phyloP scores from a whole-genome alignment of 2,888 invertebrate genomes.

The Drosophila melanocephala region DNA sequence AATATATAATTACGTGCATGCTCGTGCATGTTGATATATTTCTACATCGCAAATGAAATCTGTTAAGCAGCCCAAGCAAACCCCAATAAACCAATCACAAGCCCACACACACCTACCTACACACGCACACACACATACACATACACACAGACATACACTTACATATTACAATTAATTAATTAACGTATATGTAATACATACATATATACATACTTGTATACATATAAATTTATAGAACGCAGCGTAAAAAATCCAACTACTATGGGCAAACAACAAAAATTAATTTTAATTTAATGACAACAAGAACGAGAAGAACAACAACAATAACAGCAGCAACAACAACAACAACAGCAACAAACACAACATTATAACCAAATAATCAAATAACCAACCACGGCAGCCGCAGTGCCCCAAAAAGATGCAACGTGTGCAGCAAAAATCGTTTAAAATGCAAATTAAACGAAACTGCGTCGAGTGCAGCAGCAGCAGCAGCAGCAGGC shows the following conservation, averaged over 20 bases:
- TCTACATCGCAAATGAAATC: slow-evolving; percentile 60
- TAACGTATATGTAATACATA: slow-evolving; percentile 56
- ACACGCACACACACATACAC: slow-evolving; percentile 32
- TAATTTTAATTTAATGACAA: slow-evolving; percentile 76
- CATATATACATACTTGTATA: slow-evolving; percentile 30
- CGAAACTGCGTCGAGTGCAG: slow-evolving; percentile 63
- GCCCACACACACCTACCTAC: slow-evolving; percentile 40
- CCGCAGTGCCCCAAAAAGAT: slow-evolving; percentile 55
- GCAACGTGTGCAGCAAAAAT: slow-evolving; percentile 81
- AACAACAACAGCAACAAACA: slow-evolving; percentile 51
- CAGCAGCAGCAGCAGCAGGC: slow-evolving; percentile 42
- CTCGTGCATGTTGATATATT: slow-evolving; percentile 39
- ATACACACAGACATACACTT: slow-evolving; percentile 38
- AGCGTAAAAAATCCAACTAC: slow-evolving; percentile 33
- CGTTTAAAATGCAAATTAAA: slow-evolving; percentile 81
- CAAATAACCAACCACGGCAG: slow-evolving; percentile 56
- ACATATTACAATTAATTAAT: slow-evolving; percentile 77
- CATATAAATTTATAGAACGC: slow-evolving; percentile 44
- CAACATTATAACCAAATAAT: slow-evolving; percentile 56
- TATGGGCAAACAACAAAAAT: slow-evolving; percentile 59
- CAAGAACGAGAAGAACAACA: slow-evolving; percentile 45
- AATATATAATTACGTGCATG: slow-evolving; percentile 21
- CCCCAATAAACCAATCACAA: slow-evolving; percentile 65
- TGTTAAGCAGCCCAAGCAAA: slow-evolving; percentile 61
- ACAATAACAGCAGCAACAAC: slow-evolving; percentile 31